These are phyloP conservation scores for Drosophila virilis DNA, from an alignment of 1,140 invertebrate species.

Conservation along the genomic window DNA sequence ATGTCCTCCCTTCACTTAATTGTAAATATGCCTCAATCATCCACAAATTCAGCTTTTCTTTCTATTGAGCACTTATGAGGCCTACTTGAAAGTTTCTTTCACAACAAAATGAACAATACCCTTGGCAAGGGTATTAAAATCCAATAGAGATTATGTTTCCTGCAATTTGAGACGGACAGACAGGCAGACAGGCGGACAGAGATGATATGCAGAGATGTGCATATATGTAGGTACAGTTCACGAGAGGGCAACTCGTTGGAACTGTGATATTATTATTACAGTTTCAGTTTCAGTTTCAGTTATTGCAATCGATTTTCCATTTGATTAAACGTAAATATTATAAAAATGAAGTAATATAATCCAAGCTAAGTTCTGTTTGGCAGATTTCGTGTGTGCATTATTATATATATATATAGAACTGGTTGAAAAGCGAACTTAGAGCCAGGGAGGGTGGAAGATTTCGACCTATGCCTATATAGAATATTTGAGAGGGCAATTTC, in stretches of 20 bases:
- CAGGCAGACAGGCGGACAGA: constrained; percentile 16
- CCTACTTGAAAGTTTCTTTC: no score
- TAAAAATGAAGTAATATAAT: constrained; percentile 15
- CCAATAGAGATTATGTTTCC: constrained; percentile 62
- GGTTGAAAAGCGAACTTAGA: no score
- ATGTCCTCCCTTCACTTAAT: no score
- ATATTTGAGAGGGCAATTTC: no score
- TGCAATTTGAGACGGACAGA: constrained; percentile 16
- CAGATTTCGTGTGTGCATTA: no score
- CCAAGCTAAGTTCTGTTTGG: neutral
- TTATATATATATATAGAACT: no score
- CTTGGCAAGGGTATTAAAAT: constrained; percentile 11
- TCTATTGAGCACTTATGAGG: no score
- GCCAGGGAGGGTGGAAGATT: no score
- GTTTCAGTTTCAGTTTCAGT: constrained; percentile 70
- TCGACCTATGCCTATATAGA: no score
- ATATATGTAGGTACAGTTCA: constrained; percentile 14
- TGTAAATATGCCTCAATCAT: no score
- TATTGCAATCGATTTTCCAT: constrained; percentile 80
- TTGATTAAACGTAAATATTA: constrained; percentile 84
- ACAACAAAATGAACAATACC: no score
- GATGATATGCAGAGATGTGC: neutral
- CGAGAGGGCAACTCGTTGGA: constrained; percentile 12
- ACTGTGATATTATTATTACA: constrained; percentile 58
- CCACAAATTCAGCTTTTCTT: no score